These are phyloP conservation scores for Dicyrtoma fusca DNA, from an alignment of 2,888 invertebrate species.

Conservation along the genomic window DNA sequence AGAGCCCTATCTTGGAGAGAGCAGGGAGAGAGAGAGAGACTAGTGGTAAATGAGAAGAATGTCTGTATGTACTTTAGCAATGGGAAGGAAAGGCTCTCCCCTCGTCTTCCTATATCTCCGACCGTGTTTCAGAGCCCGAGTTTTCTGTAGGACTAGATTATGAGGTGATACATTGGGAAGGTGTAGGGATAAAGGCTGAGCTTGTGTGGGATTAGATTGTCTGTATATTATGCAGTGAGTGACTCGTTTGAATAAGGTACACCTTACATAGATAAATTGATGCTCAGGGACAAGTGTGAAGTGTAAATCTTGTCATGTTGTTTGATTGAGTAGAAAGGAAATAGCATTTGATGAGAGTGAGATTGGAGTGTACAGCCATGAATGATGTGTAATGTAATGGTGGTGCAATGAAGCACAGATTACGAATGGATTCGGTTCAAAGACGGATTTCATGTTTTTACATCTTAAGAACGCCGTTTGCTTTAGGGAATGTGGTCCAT, in stretches of 20 bases:
- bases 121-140: too few relatives aligned
- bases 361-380: conserved; percentile 22
- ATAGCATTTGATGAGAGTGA: conserved; percentile 26
- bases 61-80: neutral
- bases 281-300: conserved; percentile 26
- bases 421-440: conserved; percentile 26
- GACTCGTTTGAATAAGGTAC: conserved; percentile 16
- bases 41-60: neutral
- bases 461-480: neutral
- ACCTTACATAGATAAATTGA: conserved; percentile 25
- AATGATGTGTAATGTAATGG: conserved; percentile 23
- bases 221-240: conserved; percentile 2
- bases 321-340: conserved; percentile 27
- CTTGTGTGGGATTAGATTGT: conserved; percentile 10
- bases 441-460: conserved; percentile 25
- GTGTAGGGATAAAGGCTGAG: conserved; percentile 10
- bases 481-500: conserved; percentile 15
- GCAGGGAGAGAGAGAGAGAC: neutral
- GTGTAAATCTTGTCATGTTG: conserved; percentile 27
- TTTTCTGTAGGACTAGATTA: too few relatives aligned
- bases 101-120: neutral
- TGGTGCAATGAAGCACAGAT: conserved; percentile 23
- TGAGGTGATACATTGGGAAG: neutral
- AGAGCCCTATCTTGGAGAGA: neutral
- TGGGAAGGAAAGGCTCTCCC: neutral